Base-by-base conservation (phyloP, 2,888 invertebrate species). In the Strigamia transsilvanica region DNA sequence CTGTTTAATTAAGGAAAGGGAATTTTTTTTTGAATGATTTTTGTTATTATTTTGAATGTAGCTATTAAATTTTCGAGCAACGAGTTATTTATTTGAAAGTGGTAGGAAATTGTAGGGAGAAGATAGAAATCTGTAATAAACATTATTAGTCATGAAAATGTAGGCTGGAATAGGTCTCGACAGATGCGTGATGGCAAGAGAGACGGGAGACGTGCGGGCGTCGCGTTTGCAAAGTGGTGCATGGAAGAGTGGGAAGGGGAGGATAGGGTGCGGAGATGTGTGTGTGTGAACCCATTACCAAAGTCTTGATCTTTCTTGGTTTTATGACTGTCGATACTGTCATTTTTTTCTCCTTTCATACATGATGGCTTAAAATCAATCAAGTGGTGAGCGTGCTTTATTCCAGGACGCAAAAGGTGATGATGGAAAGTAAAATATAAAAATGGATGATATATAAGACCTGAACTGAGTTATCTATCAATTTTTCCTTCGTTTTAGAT, bases 61-160 rank as follows among this genome's bases (percentile, higher is more conserved):
- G 32, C 78, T 27, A n/a, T 21, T 27, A 78, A 38, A 38, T 34
- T 78, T 78, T 73, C 21, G 15, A 27, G 73, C 51, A 51, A 51
- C 61, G 61, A 61, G 61, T 61, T 61, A 61, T 61, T 61, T 61
- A 61, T 61, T 61, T 61, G 61, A 61, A 61, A 61, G 61, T 61
- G 61, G 61, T 61, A 61, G 61, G 61, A 61, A 61, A 61, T 61
- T 61, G 61, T 61, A 61, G 61, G 42, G 42, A 61, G 61, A 61
- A 61, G 61, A 61, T 61, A 61, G 61, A 61, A 61, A 61, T 61
- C 61, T 61, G 61, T 61, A 61, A 61, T 61, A 61, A 61, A 61
- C 61, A 61, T 61, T 61, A 61, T 61, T 61, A 61, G 61, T 61
- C 18, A 61, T 61, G 61, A 61, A 61, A 61, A 61, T 61, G 61